A percentile compares a stretch with the other conserved stretches of the same genome.
These are phyloP conservation scores for Macquaria ambigua DNA, from an alignment of 2,113 vertebrate species.

Conservation along the genomic window DNA sequence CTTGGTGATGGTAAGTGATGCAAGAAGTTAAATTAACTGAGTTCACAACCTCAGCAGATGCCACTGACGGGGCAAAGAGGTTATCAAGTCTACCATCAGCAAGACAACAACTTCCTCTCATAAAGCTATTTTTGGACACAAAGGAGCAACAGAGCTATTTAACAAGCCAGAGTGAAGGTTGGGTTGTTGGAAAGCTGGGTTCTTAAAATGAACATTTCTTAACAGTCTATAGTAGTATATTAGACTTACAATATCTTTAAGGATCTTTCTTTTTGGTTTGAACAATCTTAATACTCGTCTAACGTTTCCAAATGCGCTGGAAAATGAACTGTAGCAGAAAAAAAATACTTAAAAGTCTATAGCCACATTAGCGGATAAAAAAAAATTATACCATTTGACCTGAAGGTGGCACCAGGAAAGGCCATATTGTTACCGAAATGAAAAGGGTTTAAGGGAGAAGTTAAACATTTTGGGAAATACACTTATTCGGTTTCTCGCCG, in stretches of 20 bases:
- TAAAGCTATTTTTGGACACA: not conserved
- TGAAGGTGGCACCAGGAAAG: too few relatives aligned
- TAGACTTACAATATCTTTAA: not conserved
- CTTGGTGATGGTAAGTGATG: not conserved
- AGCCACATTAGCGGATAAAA: too few relatives aligned
- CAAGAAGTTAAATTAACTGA: not conserved
- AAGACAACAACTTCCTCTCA: conserved; percentile 45
- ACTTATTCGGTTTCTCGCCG: not conserved
- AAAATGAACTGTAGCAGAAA: too few relatives aligned
- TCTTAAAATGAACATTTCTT: too few relatives aligned
- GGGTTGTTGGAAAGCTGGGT: too few relatives aligned
- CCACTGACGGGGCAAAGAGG: not conserved
- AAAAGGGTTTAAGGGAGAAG: too few relatives aligned
- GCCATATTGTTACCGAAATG: too few relatives aligned
- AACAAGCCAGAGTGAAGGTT: not conserved
- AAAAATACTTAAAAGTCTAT: too few relatives aligned
- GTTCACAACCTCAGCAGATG: not conserved
- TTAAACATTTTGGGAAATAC: not conserved
- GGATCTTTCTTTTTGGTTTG: not conserved
- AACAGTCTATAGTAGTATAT: not conserved
- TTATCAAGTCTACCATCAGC: conserved; percentile 28
- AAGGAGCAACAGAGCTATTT: not conserved
- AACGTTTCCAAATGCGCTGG: too few relatives aligned
- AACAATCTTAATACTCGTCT: too few relatives aligned
- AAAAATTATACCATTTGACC: too few relatives aligned